Evolutionary conservation across 2,888 invertebrate genomes (phyloP).

Genomic region (Apoda limacodes): DNA sequence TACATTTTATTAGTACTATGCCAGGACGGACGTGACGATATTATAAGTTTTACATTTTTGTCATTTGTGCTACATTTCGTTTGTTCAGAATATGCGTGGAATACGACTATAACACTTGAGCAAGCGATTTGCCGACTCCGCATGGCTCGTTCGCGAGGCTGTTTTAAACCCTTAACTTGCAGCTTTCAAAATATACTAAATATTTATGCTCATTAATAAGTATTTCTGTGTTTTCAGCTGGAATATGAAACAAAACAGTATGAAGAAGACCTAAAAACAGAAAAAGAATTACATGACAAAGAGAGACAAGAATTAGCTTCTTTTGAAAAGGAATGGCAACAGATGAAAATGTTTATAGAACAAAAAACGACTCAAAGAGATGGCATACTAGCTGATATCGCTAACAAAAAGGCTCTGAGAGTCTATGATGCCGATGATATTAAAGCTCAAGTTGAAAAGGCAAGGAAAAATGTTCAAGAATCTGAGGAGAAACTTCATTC

Average conservation of each 20-base stretch:
- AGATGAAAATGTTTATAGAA: constrained; percentile 34
- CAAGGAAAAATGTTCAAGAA: constrained; percentile 40
- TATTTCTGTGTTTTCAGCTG: constrained; percentile 25
- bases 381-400: constrained; percentile 36
- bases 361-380: constrained; percentile 45
- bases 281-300: constrained; percentile 33
- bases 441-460: constrained; percentile 37
- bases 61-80: no score
- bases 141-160: no score
- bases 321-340: constrained; percentile 34
- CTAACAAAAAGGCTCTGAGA: constrained; percentile 36
- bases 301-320: constrained; percentile 37
- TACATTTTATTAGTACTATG: no score
- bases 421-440: constrained; percentile 55
- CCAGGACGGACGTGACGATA: no score
- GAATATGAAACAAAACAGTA: constrained; percentile 33
- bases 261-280: constrained; percentile 45
- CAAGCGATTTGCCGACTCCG: no score
- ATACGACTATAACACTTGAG: no score
- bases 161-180: no score
- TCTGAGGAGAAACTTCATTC: constrained; percentile 39
- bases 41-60: no score
- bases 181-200: constrained; percentile 4
- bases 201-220: constrained; percentile 1
- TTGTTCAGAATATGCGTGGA: no score